phyloP scores from a whole-genome alignment of 1,140 invertebrate species.

The Plectrocnemia conspersa region DNA sequence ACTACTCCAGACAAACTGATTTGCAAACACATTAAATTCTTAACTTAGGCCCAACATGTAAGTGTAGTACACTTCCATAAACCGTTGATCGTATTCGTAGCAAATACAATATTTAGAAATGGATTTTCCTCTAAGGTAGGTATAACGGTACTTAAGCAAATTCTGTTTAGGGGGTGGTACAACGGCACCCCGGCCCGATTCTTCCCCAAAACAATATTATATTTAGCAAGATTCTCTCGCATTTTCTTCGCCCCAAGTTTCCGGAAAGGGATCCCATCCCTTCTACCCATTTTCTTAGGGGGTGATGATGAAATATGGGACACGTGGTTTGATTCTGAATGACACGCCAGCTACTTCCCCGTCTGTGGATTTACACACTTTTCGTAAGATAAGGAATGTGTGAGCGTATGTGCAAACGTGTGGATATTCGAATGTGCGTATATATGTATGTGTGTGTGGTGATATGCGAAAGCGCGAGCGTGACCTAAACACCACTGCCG shows the following conservation, averaged over 20 bases:
- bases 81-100: too few species aligned
- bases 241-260: conserved; percentile 30
- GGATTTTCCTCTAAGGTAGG: too few species aligned
- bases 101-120: too few species aligned
- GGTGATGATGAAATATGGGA: conserved; percentile 63
- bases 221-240: conserved; percentile 36
- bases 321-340: conserved; percentile 63
- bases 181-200: too few species aligned
- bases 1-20: too few species aligned
- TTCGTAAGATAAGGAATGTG: neutral
- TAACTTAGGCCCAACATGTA: too few species aligned
- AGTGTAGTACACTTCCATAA: too few species aligned
- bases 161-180: too few species aligned
- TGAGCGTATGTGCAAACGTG: neutral
- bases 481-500: too few species aligned
- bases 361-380: conserved; percentile 16
- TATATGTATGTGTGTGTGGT: neutral
- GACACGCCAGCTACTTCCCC: conserved; percentile 49
- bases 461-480: neutral
- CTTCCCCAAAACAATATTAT: conserved; percentile 27
- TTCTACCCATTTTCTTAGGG: conserved; percentile 39
- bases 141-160: too few species aligned
- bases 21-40: too few species aligned
- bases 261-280: conserved; percentile 18
- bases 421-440: neutral